These are phyloP conservation scores for Bombycilla garrulus DNA, from an alignment of 2,113 vertebrate genomes.

Conservation along the genomic window DNA sequence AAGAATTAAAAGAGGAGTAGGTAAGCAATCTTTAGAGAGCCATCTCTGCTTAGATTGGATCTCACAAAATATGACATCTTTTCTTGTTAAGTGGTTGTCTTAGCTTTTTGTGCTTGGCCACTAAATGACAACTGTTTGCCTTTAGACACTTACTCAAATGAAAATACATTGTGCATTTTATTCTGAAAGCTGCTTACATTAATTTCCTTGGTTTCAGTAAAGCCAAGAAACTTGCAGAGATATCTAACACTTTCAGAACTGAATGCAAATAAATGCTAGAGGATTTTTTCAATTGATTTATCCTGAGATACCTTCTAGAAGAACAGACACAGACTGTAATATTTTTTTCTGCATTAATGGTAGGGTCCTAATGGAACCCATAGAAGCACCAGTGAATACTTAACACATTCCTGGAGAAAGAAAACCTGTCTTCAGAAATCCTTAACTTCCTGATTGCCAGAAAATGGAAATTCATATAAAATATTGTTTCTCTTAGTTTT, in stretches of 20 bases:
- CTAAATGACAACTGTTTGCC: background rate
- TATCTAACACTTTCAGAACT: background rate
- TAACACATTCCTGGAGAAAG: background rate
- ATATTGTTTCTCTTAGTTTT: background rate
- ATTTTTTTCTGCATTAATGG: background rate
- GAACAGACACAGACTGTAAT: background rate
- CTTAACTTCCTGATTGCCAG: background rate
- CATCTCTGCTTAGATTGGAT: background rate
- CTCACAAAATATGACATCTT: background rate
- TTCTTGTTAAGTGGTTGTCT: background rate
- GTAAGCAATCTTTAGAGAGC: background rate
- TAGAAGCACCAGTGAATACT: background rate
- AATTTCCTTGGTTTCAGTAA: background rate
- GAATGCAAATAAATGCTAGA: background rate
- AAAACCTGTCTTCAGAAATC: background rate
- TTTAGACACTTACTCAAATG: background rate
- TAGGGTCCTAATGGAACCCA: background rate
- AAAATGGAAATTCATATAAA: background rate
- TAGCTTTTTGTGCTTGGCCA: background rate
- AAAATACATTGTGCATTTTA: background rate
- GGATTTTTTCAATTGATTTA: background rate
- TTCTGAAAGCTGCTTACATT: background rate
- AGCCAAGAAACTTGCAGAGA: background rate
- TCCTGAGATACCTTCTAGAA: background rate
- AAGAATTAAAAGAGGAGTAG: background rate